Conservation (phyloP, 2,113 vertebrate genomes). For the Tupaia chinensis region DNA sequence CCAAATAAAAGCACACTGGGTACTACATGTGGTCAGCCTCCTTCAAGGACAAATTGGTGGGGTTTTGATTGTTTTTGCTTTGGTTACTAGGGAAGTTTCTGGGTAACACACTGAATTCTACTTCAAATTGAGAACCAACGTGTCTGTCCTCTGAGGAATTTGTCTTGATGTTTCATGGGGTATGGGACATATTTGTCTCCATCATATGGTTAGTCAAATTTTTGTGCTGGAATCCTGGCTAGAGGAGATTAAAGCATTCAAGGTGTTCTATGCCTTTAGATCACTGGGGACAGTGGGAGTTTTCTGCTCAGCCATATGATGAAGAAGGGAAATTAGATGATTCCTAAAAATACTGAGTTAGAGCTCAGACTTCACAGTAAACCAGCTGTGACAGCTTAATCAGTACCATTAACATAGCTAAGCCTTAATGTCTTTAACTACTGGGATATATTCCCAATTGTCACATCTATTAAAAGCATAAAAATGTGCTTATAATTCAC, state of each 20-base stretch:
- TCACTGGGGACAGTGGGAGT: background rate
- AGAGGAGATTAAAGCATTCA: constrained; percentile 7
- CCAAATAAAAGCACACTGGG: background rate
- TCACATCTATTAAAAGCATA: background rate
- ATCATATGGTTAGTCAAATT: constrained; percentile 21
- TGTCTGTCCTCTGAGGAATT: background rate
- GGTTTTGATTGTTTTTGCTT: background rate
- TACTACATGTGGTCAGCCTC: background rate
- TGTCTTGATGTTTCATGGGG: background rate
- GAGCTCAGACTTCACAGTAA: background rate
- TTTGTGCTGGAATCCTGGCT: background rate
- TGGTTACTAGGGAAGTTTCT: background rate
- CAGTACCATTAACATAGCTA: background rate
- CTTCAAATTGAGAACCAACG: background rate
- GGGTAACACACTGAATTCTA: background rate
- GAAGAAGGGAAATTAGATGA: background rate
- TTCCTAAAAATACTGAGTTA: background rate
- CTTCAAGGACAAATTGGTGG: background rate
- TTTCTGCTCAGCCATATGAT: constrained; percentile 36
- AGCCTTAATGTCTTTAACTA: constrained; percentile 7
- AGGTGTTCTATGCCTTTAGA: background rate
- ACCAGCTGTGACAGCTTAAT: background rate
- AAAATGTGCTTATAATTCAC: background rate
- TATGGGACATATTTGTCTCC: background rate
- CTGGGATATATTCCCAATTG: background rate